Base-by-base conservation (phyloP, 2,888 invertebrate species). In the Limnephilus auricula region DNA sequence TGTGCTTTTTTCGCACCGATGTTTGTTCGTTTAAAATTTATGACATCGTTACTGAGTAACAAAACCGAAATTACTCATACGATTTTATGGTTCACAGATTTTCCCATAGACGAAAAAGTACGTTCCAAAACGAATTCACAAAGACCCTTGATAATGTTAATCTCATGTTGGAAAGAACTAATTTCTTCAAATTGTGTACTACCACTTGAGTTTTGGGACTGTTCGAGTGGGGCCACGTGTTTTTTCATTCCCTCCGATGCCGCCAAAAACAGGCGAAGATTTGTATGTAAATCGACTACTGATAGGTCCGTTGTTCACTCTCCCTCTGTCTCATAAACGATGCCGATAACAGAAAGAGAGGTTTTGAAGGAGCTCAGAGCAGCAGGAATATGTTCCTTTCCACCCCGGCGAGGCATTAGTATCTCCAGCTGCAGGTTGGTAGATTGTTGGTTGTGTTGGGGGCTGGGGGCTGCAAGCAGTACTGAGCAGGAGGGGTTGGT, bases 161-260 rank as follows among this genome's bases (percentile, higher is more conserved):
- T 40, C 89, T 40, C 79, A 2, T 37, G 30, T 30, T 79, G 89
- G 37, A 79, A 78, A 25, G 87, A 89, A 91, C 89, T 91, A 91
- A 91, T 91, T 91, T 91, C 45, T 82, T 91, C 91, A 89, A 91
- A 89, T 84, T 89, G 79, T 32, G 15, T 80, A 32, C 65, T 31
- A 40, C 83, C 86, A 78, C 50, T 82, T 30, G 89, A 80, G 80
- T 65, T 80, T 83, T 32, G 31, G 79, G 80, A 31, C 50, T 40
- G 85, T 82, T 90, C 18, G 85, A 91, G 91, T 89, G 89, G 37
- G 78, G 91, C 89, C 91, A 91, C 91, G 85, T 91, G 91, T 79
- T 78, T 31, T 34, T 40, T 37, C 40, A 40, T 31, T 40, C 85
- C n/a, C 40, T 85, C 32, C 65, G 9, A 50, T n/a, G 79, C 79